Conservation (phyloP, 2,113 vertebrate genomes). For the rat (Rattus norvegicus) region DNA sequence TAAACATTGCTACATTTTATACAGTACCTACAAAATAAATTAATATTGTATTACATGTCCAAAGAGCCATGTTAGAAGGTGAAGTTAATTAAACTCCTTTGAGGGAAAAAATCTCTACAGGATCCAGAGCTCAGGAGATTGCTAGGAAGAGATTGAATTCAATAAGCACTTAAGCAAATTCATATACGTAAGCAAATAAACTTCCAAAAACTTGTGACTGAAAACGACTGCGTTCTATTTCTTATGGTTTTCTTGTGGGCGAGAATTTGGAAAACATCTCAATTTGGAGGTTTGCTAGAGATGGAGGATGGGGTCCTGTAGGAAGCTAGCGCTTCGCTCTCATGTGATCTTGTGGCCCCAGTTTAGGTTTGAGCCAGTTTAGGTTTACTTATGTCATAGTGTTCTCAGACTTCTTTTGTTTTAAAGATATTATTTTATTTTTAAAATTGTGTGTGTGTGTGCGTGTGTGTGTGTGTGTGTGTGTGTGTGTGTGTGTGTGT, state of each 20-base stretch:
- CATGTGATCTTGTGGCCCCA: not conserved
- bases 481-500: not conserved
- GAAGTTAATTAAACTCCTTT: not conserved
- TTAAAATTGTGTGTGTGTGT: not conserved
- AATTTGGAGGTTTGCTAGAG: not conserved
- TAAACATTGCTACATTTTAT: not conserved
- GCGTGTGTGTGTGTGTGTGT: not conserved
- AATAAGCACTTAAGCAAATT: not conserved
- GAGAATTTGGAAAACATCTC: not conserved
- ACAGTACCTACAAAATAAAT: constrained; percentile 15
- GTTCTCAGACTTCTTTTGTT: not conserved
- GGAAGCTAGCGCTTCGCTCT: not conserved
- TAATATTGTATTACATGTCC: not conserved
- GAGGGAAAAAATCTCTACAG: not conserved
- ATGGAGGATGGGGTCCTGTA: not conserved
- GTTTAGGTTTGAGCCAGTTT: not conserved
- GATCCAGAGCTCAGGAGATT: not conserved
- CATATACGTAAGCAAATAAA: not conserved
- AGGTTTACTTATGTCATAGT: not conserved
- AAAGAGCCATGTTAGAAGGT: not conserved
- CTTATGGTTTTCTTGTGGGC: not conserved
- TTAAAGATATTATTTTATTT: not conserved
- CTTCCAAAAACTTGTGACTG: not conserved
- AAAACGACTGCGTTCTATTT: constrained; percentile 13
- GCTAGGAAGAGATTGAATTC: not conserved